Evolutionary conservation across 1,140 invertebrate genomes (phyloP), one percentile per base, ranked within the genome.

Genomic region (Magallana gigas): DNA sequence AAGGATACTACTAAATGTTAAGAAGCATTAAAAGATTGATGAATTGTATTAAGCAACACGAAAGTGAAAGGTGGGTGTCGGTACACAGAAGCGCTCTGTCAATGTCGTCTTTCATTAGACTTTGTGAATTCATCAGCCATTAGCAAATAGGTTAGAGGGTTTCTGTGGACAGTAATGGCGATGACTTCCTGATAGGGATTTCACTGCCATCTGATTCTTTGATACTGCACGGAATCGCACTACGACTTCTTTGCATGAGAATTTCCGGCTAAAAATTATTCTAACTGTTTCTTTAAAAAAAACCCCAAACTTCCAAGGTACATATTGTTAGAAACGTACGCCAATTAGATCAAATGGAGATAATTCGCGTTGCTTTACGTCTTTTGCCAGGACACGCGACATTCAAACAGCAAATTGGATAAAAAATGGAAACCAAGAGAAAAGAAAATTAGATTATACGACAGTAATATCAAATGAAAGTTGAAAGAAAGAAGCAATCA

Each of bases 201-300:
- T 11, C 14, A 29, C 36, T 29, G 18, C 18, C 23, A 12, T 36
- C 23, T 76, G 23, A 76, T 76, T 12, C n/a, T 6, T 12, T 76
- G 23, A 76, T 76, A 29, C 18, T 2, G 36, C 68, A 76, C 68
- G 68, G 36, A 76, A 76, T 8, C 68, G 8, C 36, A 36, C 23
- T 76, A 76, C 23, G 23, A 76, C 18, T 29, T 76, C 68, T 76
- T 76, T 76, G 68, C 68, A 76, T 23, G 68, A 76, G 68, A 18
- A 76, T 76, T 76, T 76, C 68, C 68, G 18, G 68, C 14, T 3
- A 62, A 6, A 29, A 29, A 76, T 76, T 76, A 76, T 76, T 76
- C 68, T 18, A 29, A 12, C 6, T 36, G 68, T 29, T 29, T 29
- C 68, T 76, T 76, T 12, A 48, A 36, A 76, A 76, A 76, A 36